A percentile compares a stretch with the other conserved stretches of the same genome.
Evolutionary conservation across 2,888 invertebrate species (phyloP).

Genomic region (Saturnia japonica): DNA sequence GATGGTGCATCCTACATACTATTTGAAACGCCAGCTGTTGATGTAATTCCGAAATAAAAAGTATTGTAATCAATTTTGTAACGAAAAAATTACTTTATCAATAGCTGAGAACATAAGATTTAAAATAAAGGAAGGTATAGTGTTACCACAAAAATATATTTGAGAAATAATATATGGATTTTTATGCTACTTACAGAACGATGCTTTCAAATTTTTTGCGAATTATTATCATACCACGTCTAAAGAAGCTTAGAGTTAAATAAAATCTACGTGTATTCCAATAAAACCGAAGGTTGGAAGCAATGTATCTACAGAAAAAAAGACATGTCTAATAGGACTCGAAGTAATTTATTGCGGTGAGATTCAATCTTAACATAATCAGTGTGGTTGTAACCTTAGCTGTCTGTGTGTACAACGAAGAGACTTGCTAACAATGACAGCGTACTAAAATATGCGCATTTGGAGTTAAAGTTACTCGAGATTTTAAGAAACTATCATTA

Average conservation of each 20-base stretch:
- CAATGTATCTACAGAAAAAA: neutral
- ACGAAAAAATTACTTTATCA: too few relatives aligned
- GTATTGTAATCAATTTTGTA: too few relatives aligned
- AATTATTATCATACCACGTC: neutral
- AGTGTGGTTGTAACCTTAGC: neutral
- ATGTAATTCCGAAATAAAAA: too few relatives aligned
- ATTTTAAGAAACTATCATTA: neutral
- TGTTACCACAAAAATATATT: neutral
- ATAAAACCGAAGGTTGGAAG: neutral
- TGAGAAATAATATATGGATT: neutral
- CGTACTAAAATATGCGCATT: neutral
- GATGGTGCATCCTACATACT: too few relatives aligned
- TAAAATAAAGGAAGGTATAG: too few relatives aligned
- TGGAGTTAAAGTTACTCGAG: neutral
- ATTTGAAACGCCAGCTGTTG: too few relatives aligned
- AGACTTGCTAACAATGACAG: neutral
- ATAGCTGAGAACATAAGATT: too few relatives aligned
- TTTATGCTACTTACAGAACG: neutral
- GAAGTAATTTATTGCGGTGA: conserved; percentile 10
- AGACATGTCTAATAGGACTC: neutral
- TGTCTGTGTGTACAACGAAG: neutral
- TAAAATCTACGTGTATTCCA: neutral
- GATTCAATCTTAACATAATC: conserved; percentile 5
- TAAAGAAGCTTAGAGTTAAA: neutral
- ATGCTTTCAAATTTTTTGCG: neutral